Evolutionary conservation across 2,113 vertebrate genomes (phyloP).

Genomic region (Chamaea fasciata): DNA sequence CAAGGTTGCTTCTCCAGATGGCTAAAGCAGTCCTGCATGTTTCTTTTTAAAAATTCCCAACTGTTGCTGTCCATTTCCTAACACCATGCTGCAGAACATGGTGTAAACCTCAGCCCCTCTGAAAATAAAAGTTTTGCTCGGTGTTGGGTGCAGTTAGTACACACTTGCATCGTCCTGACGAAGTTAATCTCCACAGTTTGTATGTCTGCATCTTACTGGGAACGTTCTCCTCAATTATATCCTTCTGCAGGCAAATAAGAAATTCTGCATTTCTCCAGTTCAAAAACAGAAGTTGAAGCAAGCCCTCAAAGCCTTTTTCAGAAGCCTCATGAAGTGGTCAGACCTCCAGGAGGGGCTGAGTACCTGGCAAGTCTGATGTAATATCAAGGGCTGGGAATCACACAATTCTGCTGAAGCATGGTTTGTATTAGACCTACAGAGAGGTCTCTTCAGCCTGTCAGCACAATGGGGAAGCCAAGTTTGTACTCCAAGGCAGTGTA

Average conservation of each 20-base stretch:
- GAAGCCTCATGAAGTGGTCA: not conserved
- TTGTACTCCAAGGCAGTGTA: not conserved
- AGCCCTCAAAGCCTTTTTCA: not conserved
- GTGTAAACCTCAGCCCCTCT: not conserved
- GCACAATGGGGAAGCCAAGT: not conserved
- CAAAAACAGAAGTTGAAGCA: not conserved
- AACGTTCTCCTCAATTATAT: not conserved
- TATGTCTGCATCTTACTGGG: not conserved
- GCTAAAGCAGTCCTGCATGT: not conserved
- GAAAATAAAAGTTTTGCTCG: not conserved
- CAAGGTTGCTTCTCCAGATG: slow-evolving; percentile 9
- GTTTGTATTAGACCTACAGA: not conserved
- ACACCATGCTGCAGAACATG: not conserved
- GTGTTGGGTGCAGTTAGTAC: not conserved
- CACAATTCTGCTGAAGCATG: not conserved
- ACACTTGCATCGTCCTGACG: not conserved
- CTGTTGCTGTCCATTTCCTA: not conserved
- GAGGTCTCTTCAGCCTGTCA: not conserved
- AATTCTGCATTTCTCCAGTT: not conserved
- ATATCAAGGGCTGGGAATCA: not conserved
- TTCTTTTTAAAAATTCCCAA: not conserved
- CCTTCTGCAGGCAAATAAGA: not conserved
- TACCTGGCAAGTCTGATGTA: not conserved
- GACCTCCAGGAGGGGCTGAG: not conserved
- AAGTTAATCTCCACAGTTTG: not conserved